Conservation (phyloP, 2,888 invertebrate species). For the Amblyjoppa fuscipennis region DNA sequence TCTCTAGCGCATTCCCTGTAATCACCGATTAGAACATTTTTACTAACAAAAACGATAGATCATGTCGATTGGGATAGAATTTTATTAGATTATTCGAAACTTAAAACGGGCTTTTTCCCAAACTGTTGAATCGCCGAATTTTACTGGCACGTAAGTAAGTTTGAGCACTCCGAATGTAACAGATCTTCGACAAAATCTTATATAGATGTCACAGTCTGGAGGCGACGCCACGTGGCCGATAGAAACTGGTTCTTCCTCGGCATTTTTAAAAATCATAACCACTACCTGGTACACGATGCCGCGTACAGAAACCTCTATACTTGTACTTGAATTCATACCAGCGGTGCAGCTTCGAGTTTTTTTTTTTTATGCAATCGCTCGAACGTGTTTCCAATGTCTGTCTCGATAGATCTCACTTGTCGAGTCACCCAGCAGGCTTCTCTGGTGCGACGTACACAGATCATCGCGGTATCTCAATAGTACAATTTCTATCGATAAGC, state of each 20-base stretch:
- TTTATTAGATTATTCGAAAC: no score
- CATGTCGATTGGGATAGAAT: no score
- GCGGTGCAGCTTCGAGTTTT: background rate
- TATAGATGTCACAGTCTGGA: background rate
- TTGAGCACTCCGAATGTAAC: background rate
- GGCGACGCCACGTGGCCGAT: background rate
- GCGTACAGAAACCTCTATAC: background rate
- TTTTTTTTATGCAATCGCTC: background rate
- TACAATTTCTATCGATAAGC: background rate
- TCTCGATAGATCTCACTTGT: background rate
- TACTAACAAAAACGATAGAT: no score
- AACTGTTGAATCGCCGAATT: background rate
- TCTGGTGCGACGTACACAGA: background rate
- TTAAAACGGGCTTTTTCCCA: background rate
- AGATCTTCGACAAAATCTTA: slow-evolving; percentile 33
- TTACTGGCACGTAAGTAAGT: background rate
- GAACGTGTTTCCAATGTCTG: slow-evolving; percentile 1
- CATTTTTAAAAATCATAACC: no score
- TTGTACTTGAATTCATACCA: slow-evolving; percentile 6
- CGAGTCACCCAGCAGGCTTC: slow-evolving; percentile 4
- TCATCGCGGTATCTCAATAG: background rate
- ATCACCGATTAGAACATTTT: no score
- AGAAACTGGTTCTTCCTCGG: background rate
- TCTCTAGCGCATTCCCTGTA: no score
- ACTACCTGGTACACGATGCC: background rate